Conservation (phyloP, 2,113 vertebrate species). For the Tachysurus vachellii region DNA sequence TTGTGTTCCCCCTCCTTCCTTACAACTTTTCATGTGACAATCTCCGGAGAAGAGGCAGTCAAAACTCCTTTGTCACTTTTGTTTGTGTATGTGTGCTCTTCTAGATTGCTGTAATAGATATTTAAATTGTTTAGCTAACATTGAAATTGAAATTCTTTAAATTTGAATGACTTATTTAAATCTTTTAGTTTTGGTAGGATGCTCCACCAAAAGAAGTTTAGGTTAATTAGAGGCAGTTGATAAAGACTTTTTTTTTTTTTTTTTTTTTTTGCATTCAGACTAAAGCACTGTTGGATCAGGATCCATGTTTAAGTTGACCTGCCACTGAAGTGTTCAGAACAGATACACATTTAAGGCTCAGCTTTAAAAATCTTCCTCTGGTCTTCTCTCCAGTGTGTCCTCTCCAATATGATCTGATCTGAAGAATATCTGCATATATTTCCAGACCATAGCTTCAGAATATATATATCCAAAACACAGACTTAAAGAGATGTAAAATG, state of each 20-base stretch:
- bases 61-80: conserved; percentile 46
- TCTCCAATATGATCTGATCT: conserved; percentile 1
- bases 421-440: background rate
- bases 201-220: background rate
- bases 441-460: conserved; percentile 2
- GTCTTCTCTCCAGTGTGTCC: background rate
- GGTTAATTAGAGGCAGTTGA: background rate
- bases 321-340: conserved; percentile 10
- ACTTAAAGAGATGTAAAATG: conserved; percentile 36
- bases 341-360: conserved; percentile 14
- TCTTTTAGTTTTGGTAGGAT: background rate
- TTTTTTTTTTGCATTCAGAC: background rate
- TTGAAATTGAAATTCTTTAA: no score
- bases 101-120: conserved; percentile 22
- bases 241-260: background rate
- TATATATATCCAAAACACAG: conserved; percentile 22
- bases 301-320: conserved; percentile 19
- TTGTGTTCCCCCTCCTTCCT: conserved; percentile 19
- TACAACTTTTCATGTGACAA: conserved; percentile 7
- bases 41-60: conserved; percentile 41
- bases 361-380: conserved; percentile 8
- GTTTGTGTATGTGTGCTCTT: conserved; percentile 20
- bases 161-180: no score
- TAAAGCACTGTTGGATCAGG: conserved; percentile 21
- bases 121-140: conserved; percentile 48